Conservation (phyloP, 2,113 vertebrate genomes). For the Pycnonotus jocosus region DNA sequence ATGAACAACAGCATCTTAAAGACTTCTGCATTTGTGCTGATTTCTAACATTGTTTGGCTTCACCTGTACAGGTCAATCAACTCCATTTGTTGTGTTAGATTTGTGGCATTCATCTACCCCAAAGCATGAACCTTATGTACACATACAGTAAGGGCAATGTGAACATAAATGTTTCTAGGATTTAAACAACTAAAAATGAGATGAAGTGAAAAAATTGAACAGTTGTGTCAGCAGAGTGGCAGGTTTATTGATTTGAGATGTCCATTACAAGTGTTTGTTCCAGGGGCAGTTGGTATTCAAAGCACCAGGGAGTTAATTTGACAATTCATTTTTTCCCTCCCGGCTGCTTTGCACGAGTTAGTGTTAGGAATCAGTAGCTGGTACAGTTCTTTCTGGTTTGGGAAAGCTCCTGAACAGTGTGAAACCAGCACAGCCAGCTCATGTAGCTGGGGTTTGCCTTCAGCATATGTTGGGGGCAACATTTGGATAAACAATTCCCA, state of each 20-base stretch:
- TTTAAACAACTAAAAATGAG: not conserved
- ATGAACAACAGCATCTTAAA: fast-evolving
- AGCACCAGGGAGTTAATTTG: not conserved
- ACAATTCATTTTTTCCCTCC: not conserved
- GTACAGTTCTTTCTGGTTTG: not conserved
- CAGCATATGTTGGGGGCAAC: not conserved
- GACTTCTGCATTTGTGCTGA: not conserved
- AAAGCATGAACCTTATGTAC: fast-evolving
- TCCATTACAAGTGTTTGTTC: not conserved
- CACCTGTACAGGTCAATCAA: not conserved
- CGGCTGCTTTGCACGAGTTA: not conserved
- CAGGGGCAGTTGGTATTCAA: not conserved
- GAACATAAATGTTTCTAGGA: not conserved
- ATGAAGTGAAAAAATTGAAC: not conserved
- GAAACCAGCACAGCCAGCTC: not conserved
- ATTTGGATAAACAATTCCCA: conserved; percentile 2
- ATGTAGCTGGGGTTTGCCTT: not conserved
- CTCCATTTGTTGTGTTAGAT: not conserved
- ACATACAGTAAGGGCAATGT: not conserved
- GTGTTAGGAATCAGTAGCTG: not conserved
- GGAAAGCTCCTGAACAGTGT: not conserved
- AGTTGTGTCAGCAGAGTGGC: not conserved
- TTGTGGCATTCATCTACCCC: not conserved
- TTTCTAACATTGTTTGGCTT: not conserved
- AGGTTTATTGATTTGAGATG: not conserved